Percentiles rank a stretch among this genome's conserved stretches.
phyloP scores from a whole-genome alignment of 2,113 vertebrate species.

The Epinephelus cyanopodus region DNA sequence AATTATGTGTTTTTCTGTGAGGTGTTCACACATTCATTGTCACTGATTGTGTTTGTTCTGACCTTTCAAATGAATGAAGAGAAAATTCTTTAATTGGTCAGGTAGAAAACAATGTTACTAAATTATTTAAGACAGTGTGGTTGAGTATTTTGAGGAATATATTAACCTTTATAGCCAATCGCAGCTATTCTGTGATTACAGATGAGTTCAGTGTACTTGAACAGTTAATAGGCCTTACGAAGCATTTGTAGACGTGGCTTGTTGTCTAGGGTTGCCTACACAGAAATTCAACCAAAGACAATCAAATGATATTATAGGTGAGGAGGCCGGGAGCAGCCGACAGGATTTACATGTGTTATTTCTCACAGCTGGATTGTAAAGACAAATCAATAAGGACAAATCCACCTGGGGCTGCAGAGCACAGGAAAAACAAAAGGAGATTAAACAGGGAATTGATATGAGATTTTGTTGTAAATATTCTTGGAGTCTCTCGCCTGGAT shows the following conservation, averaged over 20 bases:
- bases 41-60: conserved; percentile 32
- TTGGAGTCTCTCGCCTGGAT: conserved; percentile 24
- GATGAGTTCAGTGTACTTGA: conserved; percentile 59
- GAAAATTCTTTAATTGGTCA: conserved; percentile 6
- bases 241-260: conserved; percentile 43
- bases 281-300: conserved; percentile 75
- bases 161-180: conserved; percentile 21
- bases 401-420: neutral
- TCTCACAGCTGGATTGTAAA: conserved; percentile 32
- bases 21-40: conserved; percentile 35
- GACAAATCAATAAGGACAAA: conserved; percentile 33
- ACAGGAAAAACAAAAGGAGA: conserved; percentile 31
- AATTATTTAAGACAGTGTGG: conserved; percentile 34
- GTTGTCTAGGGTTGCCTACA: conserved; percentile 55
- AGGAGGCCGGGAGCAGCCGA: conserved; percentile 9
- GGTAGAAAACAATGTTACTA: conserved; percentile 21
- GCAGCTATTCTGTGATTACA: conserved; percentile 37
- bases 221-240: conserved; percentile 64
- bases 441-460: conserved; percentile 47
- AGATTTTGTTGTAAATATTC: conserved; percentile 51
- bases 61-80: conserved; percentile 29
- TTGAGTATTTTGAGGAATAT: conserved; percentile 29
- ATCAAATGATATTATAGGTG: conserved; percentile 40
- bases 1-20: conserved; percentile 47
- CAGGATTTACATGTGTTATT: conserved; percentile 17